Base-by-base conservation (phyloP, 37 sponge, comb jelly and placozoan species). In the Diacarnus erythraeanus region DNA sequence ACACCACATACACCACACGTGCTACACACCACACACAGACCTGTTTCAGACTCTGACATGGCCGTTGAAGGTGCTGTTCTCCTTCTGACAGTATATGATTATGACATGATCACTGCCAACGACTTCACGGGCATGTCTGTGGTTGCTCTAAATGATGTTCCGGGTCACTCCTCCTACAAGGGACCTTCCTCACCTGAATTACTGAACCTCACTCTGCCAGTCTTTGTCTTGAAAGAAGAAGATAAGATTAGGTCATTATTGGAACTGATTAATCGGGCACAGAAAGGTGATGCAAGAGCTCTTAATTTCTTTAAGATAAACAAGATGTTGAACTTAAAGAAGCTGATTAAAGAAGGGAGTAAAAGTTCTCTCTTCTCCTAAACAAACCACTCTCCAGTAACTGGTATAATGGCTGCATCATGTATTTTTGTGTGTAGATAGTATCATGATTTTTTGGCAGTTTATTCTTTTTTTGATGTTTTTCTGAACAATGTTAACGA, bases 71-170 rank as follows among this genome's bases (percentile, higher is more conserved):
- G 91, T 4, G 37, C 91, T 37, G 57, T 83, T 42, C 38, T 91
- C 3, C 27, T 83, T 30, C 37, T 91, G 37, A 77, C 74, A 22
- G 59, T 86, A 42, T 91, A 61, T 71, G 83, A 86, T 22, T 64
- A 83, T 33, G 91, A 91, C 61, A 57, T 47, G 15, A 57, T 91
- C 39, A 72, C 78, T 10, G 38, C 71, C 38, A 81, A 90, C 59
- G 80, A 78, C 60, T 80, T 85, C 56, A 59, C 44, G 39, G 91
- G 91, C 4, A 47, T 90, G 47, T 75, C 77, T 74, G 91, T 77
- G 22, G 69, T 90, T 25, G 38, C 68, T 29, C 76, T 82, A 57
- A 54, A 71, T 38, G 59, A 47, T 57, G 60, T 81, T 10, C 87
- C 82, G 34, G 33, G 8, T 34, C 6, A 26, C 20, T 43, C 51